Conservation (phyloP, 2,113 vertebrate genomes). For the Aegotheles bennettii region DNA sequence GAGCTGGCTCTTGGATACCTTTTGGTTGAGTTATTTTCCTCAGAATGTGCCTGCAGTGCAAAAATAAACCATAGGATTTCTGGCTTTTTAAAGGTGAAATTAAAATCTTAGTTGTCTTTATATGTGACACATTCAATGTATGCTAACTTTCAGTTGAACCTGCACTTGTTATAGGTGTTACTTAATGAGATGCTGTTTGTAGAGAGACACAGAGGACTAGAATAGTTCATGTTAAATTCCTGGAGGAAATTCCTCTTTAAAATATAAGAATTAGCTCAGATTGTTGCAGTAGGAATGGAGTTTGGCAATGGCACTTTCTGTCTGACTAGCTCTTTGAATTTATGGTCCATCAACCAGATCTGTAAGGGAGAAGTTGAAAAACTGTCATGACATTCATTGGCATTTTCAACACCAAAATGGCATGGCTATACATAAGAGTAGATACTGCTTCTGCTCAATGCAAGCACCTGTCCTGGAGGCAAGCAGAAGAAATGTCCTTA, state of each 20-base stretch:
- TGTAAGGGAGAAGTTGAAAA: not conserved
- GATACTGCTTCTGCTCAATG: not conserved
- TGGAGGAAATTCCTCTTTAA: not conserved
- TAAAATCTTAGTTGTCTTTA: not conserved
- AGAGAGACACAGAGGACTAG: not conserved
- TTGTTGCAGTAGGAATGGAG: not conserved
- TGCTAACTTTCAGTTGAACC: constrained; percentile 1
- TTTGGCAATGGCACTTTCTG: not conserved
- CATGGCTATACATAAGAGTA: not conserved
- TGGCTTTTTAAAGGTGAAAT: not conserved
- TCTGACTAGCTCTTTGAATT: not conserved
- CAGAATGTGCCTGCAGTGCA: not conserved
- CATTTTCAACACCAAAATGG: not conserved
- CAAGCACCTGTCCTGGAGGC: not conserved
- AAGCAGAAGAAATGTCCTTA: not conserved
- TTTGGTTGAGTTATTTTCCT: constrained; percentile 11
- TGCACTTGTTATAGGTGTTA: not conserved
- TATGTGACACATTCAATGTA: not conserved
- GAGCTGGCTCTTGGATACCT: constrained; percentile 6
- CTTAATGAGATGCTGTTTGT: not conserved
- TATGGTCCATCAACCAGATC: not conserved
- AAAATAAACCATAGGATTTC: constrained; percentile 5
- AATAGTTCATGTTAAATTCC: not conserved
- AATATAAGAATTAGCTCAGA: not conserved
- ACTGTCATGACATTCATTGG: not conserved